Evolutionary conservation across 2,113 vertebrate species (phyloP).

Genomic region (Herpetotheres cachinnans): DNA sequence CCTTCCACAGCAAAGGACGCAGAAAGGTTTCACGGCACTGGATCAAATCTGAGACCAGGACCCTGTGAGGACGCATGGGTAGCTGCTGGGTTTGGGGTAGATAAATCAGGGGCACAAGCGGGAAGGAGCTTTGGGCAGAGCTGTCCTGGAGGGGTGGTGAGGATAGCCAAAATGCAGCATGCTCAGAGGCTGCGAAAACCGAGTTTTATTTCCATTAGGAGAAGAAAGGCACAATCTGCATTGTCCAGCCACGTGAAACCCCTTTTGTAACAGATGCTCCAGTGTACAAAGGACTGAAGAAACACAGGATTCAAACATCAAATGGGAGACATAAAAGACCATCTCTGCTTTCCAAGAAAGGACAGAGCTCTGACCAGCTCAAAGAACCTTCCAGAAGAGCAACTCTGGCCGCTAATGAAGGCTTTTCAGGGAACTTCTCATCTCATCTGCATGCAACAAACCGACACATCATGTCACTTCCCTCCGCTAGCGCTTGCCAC

Average conservation of each 20-base stretch:
- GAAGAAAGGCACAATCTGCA: not conserved
- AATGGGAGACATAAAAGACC: not conserved
- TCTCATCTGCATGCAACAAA: not conserved
- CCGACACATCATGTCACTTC: not conserved
- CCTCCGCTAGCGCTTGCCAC: not conserved
- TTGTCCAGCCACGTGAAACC: not conserved
- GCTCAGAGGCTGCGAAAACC: not conserved
- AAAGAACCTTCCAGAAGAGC: constrained; percentile 5
- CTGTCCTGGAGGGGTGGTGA: not conserved
- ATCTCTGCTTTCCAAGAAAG: constrained; percentile 30
- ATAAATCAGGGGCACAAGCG: not conserved
- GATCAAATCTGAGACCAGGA: not conserved
- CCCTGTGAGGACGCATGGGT: not conserved
- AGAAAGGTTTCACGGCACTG: not conserved
- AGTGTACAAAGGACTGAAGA: not conserved
- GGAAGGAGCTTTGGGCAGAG: not conserved
- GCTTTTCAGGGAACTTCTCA: not conserved
- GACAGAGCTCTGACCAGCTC: not conserved
- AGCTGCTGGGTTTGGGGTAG: not conserved
- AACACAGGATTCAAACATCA: not conserved
- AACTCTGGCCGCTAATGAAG: not conserved
- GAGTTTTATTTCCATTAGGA: not conserved
- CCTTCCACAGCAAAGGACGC: not conserved
- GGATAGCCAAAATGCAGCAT: not conserved
- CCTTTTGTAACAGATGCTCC: not conserved